Percentiles rank a stretch among this genome's conserved stretches.
Conservation (phyloP, 2,797 vertebrate genomes). For the Periparus ater region DNA sequence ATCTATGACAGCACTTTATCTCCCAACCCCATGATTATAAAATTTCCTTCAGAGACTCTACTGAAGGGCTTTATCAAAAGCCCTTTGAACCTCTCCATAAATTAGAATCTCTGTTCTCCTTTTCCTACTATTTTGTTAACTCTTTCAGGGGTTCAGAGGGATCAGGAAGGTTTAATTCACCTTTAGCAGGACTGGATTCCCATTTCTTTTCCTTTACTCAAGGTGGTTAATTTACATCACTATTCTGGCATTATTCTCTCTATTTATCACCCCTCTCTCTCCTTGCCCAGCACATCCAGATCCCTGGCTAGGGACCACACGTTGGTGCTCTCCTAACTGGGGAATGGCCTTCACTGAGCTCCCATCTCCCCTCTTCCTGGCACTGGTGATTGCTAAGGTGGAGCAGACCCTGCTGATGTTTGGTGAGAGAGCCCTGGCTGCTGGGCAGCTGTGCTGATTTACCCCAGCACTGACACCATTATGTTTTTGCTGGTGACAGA, state of each 20-base stretch:
- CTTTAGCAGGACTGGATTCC: neutral
- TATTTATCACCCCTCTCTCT: neutral
- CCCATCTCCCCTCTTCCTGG: neutral
- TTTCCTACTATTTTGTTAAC: slow-evolving; percentile 66
- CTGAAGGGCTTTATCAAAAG: slow-evolving; percentile 73
- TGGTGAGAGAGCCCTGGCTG: neutral
- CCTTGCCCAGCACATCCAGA: neutral
- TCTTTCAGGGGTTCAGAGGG: slow-evolving; percentile 40
- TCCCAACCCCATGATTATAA: slow-evolving; percentile 71
- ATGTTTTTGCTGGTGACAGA: neutral
- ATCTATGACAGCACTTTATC: slow-evolving; percentile 73
- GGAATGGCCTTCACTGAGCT: neutral
- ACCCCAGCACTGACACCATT: neutral
- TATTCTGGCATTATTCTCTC: neutral
- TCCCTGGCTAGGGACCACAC: neutral
- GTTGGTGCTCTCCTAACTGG: neutral
- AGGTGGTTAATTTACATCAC: neutral
- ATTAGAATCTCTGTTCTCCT: slow-evolving; percentile 70
- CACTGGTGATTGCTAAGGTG: neutral
- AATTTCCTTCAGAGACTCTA: slow-evolving; percentile 73
- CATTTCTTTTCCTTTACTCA: neutral
- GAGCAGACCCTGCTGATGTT: neutral
- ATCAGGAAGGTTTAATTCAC: neutral
- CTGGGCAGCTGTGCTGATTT: neutral
- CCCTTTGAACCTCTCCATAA: slow-evolving; percentile 73